phyloP scores from a whole-genome alignment of 2,797 vertebrate genomes.

The Chelonia mydas region DNA sequence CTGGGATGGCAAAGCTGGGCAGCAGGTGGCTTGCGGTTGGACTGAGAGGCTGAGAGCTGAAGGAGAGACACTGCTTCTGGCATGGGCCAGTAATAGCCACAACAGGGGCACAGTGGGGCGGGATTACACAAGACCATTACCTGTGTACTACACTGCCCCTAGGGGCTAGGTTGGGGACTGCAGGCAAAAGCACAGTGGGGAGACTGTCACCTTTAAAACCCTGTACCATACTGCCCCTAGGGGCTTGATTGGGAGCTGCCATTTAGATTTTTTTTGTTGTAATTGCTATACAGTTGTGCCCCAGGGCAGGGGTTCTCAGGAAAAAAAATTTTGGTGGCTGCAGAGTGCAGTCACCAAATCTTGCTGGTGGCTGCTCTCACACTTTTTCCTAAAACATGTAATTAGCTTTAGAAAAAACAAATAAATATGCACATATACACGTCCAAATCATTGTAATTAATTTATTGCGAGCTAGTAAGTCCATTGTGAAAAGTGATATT shows the following conservation, averaged over 20 bases:
- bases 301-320: neutral
- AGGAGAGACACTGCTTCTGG: neutral
- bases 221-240: neutral
- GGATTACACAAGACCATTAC: too few species aligned
- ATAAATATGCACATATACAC: too few species aligned
- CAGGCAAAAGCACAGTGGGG: neutral
- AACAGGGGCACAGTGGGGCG: neutral
- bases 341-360: too few species aligned
- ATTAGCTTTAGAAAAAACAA: too few species aligned
- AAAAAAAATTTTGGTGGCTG: too few species aligned
- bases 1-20: neutral
- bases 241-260: neutral
- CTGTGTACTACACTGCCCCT: too few species aligned
- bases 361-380: too few species aligned
- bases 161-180: too few species aligned
- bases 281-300: neutral
- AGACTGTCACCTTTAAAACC: neutral
- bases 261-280: neutral
- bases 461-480: too few species aligned
- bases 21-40: neutral
- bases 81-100: neutral
- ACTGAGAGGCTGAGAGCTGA: neutral
- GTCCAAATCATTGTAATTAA: too few species aligned
- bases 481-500: too few species aligned
- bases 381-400: too few species aligned